Percentiles rank a stretch among this genome's conserved stretches.
Evolutionary conservation across 2,888 invertebrate genomes (phyloP).

Genomic region (Lycia hirtaria): DNA sequence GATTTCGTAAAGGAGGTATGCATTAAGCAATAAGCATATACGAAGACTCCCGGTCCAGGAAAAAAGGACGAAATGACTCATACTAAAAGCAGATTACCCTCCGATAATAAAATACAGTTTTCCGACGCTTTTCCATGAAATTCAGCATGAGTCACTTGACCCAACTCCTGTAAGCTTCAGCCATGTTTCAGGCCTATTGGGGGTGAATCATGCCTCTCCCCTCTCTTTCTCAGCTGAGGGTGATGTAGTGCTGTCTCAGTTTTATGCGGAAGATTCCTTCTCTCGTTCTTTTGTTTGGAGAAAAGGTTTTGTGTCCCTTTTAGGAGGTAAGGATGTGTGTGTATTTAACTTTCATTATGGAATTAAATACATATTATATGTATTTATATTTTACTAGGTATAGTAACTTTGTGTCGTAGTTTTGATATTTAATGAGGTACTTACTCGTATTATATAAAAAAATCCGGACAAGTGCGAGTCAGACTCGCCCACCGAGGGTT

Average conservation of each 20-base stretch:
- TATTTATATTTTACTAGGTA: too few species aligned
- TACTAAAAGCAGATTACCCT: background rate
- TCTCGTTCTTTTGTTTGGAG: slow-evolving; percentile 10
- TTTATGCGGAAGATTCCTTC: slow-evolving; percentile 1
- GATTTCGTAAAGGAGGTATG: too few species aligned
- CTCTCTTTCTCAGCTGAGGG: slow-evolving; percentile 26
- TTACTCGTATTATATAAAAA: too few species aligned
- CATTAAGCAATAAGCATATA: too few species aligned
- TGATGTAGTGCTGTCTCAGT: slow-evolving; percentile 18
- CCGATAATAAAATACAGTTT: slow-evolving; percentile 2
- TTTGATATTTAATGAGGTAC: too few species aligned
- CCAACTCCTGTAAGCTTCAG: slow-evolving; percentile 12
- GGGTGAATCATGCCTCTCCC: slow-evolving; percentile 32
- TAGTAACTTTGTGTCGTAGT: too few species aligned
- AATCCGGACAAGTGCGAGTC: too few species aligned
- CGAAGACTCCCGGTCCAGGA: background rate
- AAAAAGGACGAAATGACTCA: slow-evolving; percentile 14
- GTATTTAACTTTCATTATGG: background rate
- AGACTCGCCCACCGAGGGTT: too few species aligned
- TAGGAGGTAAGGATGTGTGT: background rate
- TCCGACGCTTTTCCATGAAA: slow-evolving; percentile 21
- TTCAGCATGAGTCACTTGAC: slow-evolving; percentile 31
- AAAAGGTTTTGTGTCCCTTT: background rate
- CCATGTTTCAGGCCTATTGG: slow-evolving; percentile 3
- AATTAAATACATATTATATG: too few species aligned